Evolutionary conservation across 1,140 invertebrate species (phyloP), one percentile per base, ranked within the genome.

Genomic region (Sycophila sp.): DNA sequence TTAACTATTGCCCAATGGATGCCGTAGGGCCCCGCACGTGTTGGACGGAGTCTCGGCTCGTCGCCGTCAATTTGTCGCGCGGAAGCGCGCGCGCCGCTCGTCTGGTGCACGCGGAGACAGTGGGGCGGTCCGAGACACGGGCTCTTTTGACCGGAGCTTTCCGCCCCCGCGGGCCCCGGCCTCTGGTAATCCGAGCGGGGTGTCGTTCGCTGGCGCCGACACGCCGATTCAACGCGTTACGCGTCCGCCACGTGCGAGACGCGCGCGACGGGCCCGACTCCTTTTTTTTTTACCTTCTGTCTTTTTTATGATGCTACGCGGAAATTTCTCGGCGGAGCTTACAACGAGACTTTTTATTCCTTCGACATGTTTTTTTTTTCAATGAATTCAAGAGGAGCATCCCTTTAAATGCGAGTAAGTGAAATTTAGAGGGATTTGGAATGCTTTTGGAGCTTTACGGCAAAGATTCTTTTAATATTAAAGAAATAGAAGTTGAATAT

Each of bases 161-260:
- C 45, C 45, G 17, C 13, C 53, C n/a, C 40, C 11, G 40, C 24
- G n/a, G 32, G 1, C n/a, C 24, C 17, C 26, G 11, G 11, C 13
- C 42, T 8, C 30, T 15, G 13, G 66, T 49, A 51, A 68, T 49
- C 4, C 22, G 66, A 59, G 55, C 47, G 38, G 38, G n/a, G 28
- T 60, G 59, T 68, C 65, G 55, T 10, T 53, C 32, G 53, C 58
- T 63, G 68, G 68, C 68, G 68, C 68, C 68, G 68, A 55, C 13
- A 55, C 67, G 30, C 4, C 58, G 2, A 62, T 62, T 67, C n/a
- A n/a, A n/a, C n/a, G 42, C 42, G 42, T 22, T 47, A 22, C 42
- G 42, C 42, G 19, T 38, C 26, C 51, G 19, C 13, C 17, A 1
- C 49, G 7, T 22, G 34, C 26, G 32, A 40, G 11, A 40, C 42